Conservation (phyloP, 1,140 invertebrate genomes). For the Polypedilum pembai region DNA sequence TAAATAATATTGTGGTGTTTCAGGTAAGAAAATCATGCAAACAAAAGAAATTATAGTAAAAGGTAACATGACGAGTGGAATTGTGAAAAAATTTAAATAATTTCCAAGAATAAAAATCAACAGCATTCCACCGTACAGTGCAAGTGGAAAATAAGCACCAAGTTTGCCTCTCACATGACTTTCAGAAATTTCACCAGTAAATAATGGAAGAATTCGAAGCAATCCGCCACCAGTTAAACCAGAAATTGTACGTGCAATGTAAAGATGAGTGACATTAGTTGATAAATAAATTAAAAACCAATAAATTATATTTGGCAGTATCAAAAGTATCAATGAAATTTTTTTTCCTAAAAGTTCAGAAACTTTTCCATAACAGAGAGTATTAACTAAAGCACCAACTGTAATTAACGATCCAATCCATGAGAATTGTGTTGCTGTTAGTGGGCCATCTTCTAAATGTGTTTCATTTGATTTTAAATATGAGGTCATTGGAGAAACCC, state of each 20-base stretch:
- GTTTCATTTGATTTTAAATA: conserved; percentile 39
- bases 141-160: conserved; percentile 5
- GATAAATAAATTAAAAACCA: conserved; percentile 43
- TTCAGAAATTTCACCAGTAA: conserved; percentile 43
- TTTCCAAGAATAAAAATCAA: background rate
- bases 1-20: background rate
- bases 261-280: conserved; percentile 37
- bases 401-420: conserved; percentile 42
- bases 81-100: background rate
- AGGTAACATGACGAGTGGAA: background rate
- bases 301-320: conserved; percentile 41
- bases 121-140: background rate
- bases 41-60: background rate
- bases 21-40: background rate
- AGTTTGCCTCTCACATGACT: background rate
- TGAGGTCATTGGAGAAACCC: conserved; percentile 43
- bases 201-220: conserved; percentile 43
- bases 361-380: conserved; percentile 39
- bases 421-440: conserved; percentile 38
- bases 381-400: conserved; percentile 38
- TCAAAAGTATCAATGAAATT: conserved; percentile 40
- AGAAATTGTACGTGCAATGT: conserved; percentile 42
- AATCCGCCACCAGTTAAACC: conserved; percentile 44
- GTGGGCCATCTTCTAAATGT: conserved; percentile 35
- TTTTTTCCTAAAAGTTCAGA: conserved; percentile 45